Conservation (phyloP, 2,113 vertebrate genomes). For the Cinclus cinclus region DNA sequence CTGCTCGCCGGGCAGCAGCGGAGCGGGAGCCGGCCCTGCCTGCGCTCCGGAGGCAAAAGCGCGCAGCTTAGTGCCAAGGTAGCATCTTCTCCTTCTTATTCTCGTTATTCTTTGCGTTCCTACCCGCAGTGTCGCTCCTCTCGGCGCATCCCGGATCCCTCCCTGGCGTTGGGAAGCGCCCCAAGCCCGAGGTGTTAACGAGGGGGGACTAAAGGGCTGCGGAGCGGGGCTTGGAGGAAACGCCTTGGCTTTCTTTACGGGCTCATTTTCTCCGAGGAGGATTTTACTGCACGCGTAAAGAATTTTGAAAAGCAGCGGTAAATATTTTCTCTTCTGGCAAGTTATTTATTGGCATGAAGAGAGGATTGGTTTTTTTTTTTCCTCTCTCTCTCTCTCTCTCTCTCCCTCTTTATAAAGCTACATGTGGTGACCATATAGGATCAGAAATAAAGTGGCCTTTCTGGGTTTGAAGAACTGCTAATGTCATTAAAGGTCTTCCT, state of each 20-base stretch:
- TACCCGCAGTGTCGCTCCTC: not conserved
- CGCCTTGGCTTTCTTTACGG: slow-evolving; percentile 36
- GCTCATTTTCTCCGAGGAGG: slow-evolving; percentile 63
- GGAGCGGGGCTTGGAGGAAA: not conserved
- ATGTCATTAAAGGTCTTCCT: slow-evolving; percentile 72
- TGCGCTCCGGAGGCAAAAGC: slow-evolving; percentile 10
- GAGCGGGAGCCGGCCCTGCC: not conserved
- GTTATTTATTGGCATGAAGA: slow-evolving; percentile 61
- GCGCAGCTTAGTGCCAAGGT: slow-evolving; percentile 27
- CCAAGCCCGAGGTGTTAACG: not conserved
- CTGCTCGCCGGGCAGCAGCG: not conserved
- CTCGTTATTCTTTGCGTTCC: fast-evolving
- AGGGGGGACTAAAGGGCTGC: not conserved
- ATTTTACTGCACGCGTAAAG: slow-evolving; percentile 52
- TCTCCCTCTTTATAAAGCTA: slow-evolving; percentile 24
- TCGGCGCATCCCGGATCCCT: not conserved
- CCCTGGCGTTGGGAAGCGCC: not conserved
- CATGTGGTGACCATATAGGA: slow-evolving; percentile 69
- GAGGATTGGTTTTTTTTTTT: not conserved
- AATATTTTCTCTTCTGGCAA: slow-evolving; percentile 70
- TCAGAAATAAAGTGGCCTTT: slow-evolving; percentile 61
- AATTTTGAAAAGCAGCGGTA: slow-evolving; percentile 67
- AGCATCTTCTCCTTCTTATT: not conserved
- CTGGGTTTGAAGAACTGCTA: slow-evolving; percentile 70
- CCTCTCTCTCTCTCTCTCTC: not conserved